Base-by-base conservation (phyloP, 1,140 invertebrate genomes). In the Trichoplusia ni region DNA sequence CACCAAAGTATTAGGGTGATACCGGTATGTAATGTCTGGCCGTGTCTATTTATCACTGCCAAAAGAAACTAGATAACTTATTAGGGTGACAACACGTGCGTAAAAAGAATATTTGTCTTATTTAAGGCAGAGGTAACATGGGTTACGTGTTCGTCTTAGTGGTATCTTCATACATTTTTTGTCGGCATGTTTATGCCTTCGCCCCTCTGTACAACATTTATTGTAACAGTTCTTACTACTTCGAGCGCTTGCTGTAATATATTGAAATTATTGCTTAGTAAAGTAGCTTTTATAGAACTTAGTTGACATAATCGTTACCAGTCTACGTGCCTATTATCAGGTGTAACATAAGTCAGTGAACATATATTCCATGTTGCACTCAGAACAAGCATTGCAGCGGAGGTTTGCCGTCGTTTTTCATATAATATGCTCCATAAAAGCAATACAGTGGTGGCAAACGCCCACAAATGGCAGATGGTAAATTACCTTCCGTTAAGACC, bases 401-500 rank as follows among this genome's bases (percentile, higher is more conserved):
- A 47, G 29, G 18, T 31, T 29, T 58, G 18, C 11, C 27, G 42
- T 46, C 42, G 29, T 33, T 46, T 59, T 46, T 46, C 35, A 59
- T 59, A 29, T 46, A 59, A 46, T 46, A 13, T 60, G 25, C 27
- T 60, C 40, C 56, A 46, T 46, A 60, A 60, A 60, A 60, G 40
- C 40, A 25, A 46, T 58, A 58, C 54, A 54, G 29, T 27, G 21
- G 29, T 40, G 40, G 40, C 33, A 27, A 42, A 14, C 56, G 37
- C 8, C 19, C 56, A 33, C 23, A 35, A 46, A 38, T 44, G 58
- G 64, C 70, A 73, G 63, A 71, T 75, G 75, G 63, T 79, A 75
- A 84, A 82, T 81, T 79, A 75, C 71, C 75, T 75, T 77, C 69
- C 64, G 74, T 71, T 82, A 79, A 82, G 77, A 82, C 77, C 73